Percentiles rank a stretch among this genome's conserved stretches.
Conservation (phyloP, 2,888 invertebrate genomes). For the Pediacus dermestoides region DNA sequence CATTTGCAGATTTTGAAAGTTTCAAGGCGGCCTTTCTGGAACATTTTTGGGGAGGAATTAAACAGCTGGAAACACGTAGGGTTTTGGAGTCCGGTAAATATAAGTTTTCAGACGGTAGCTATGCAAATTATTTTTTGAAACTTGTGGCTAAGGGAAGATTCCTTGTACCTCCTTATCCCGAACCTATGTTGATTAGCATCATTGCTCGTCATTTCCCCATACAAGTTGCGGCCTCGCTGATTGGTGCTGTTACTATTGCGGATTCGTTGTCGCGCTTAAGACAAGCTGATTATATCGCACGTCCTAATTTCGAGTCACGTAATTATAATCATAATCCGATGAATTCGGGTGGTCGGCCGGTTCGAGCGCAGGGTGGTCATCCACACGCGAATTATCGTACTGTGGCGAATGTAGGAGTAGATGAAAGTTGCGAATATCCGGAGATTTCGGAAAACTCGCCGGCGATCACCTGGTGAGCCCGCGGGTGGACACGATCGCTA, state of each 20-base stretch:
- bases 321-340: too few species aligned
- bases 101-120: too few species aligned
- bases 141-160: not conserved
- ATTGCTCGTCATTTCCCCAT: constrained; percentile 1
- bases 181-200: not conserved
- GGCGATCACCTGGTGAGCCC: not conserved
- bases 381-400: not conserved
- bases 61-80: not conserved
- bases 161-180: not conserved
- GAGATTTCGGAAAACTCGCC: not conserved
- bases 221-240: not conserved
- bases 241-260: not conserved
- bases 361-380: too few species aligned
- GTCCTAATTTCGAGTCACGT: too few species aligned
- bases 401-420: not conserved
- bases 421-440: not conserved
- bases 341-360: too few species aligned
- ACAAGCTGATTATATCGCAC: not conserved
- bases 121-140: constrained; percentile 1
- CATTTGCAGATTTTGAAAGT: not conserved
- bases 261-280: not conserved
- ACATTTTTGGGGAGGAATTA: not conserved
- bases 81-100: not conserved
- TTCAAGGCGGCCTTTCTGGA: not conserved
- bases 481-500: not conserved